Evolutionary conservation across 2,113 vertebrate species (phyloP), one percentile per base, ranked within the genome.

Genomic region (Oxyruncus cristatus): DNA sequence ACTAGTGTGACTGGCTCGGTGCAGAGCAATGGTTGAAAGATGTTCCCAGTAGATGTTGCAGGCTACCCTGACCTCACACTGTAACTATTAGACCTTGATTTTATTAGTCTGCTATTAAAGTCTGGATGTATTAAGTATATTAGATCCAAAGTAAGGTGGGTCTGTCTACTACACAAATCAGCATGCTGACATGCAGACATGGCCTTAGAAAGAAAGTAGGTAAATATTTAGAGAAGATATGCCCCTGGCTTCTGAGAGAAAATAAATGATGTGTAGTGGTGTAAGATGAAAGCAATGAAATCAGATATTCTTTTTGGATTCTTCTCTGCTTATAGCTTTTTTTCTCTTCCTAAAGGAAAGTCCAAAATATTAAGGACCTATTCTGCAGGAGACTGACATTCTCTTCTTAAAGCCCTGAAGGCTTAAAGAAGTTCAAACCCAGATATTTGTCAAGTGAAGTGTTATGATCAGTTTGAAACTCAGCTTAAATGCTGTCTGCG

Each of bases 381-480:
- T 95, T 97, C 52, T 89, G 28, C n/a, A 65, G 83, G 32, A 95
- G 63, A 59, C 44, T 83, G 75, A 58, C 73, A 88, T 88, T 90
- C 89, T 68, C 44, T 47, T 39, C 83, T 63, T 81, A 93, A 89
- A 93, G 33, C 86, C 77, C 72, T 41, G 42, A 88, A 83, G 89
- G 59, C 92, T 95, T 92, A 71, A 81, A 87, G 95, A 96, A 71
- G 77, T 92, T 96, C 71, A 96, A 87, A 91, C 11, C 17, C 65
- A 96, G 88, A 96, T 91, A 94, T 95, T 96, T 92, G 86, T 94
- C 86, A 95, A 96, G 52, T 49, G 78, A 85, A 88, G 85, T 4
- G 0, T 90, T 93, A 53, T 6, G 14, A 92, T 92, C 80, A 61
- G 77, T 91, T 96, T 93, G 92, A 85, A 96, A 94, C 65, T 82